Conservation (phyloP, 2,888 invertebrate species). For the Watsonalla cultraria region DNA sequence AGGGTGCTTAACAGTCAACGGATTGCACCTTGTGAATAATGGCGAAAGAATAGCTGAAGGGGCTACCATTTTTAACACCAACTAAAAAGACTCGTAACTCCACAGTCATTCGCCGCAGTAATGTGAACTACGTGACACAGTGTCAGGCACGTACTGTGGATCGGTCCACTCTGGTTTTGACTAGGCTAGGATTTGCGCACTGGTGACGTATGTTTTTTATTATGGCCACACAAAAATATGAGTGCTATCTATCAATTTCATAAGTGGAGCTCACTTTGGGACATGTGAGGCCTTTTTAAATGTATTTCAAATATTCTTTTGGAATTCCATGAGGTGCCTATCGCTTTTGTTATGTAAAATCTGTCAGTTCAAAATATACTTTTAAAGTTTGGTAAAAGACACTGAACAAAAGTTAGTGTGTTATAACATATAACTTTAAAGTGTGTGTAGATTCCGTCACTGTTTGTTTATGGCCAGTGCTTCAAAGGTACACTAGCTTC, state of each 20-base stretch:
- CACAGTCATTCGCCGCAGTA: conserved; percentile 52
- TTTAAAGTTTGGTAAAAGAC: too few species aligned
- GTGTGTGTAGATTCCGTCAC: too few species aligned
- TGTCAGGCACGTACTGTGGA: conserved; percentile 32
- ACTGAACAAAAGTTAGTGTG: too few species aligned
- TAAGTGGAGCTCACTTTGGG: conserved; percentile 9
- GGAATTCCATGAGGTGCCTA: too few species aligned
- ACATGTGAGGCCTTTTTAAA: conserved; percentile 11
- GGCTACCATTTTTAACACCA: conserved; percentile 49
- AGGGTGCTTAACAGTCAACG: conserved; percentile 53
- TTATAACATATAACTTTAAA: too few species aligned
- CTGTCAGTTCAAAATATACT: too few species aligned
- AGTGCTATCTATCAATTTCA: conserved; percentile 14
- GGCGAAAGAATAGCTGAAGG: conserved; percentile 55
- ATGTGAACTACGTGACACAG: conserved; percentile 49
- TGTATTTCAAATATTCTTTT: background rate
- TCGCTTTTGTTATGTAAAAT: too few species aligned
- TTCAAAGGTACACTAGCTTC: too few species aligned
- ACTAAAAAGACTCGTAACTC: conserved; percentile 59
- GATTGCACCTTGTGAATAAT: conserved; percentile 60
- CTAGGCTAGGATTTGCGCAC: conserved; percentile 24
- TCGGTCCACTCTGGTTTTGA: conserved; percentile 34
- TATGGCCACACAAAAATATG: conserved; percentile 11
- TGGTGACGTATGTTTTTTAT: conserved; percentile 42
- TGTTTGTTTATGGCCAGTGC: too few species aligned